Percentiles rank a stretch among this genome's conserved stretches.
Conservation (phyloP, 2,888 invertebrate genomes). For the Stenodera caucasica region DNA sequence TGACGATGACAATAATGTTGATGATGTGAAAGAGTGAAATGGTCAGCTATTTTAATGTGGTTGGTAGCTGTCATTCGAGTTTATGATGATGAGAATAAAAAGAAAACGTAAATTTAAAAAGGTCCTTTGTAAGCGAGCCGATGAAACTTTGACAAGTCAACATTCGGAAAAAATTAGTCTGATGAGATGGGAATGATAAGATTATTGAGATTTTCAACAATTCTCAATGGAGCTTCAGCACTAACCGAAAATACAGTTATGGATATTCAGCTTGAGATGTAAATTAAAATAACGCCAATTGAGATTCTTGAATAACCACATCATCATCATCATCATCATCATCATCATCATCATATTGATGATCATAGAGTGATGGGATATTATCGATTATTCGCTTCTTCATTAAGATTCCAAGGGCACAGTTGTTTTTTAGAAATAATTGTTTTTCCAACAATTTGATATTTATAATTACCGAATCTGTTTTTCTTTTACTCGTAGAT, state of each 20-base stretch:
- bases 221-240: neutral
- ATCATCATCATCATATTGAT: neutral
- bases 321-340: neutral
- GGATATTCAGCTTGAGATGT: too few species aligned
- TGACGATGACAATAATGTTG: neutral
- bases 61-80: neutral
- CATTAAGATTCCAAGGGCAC: too few species aligned
- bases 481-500: too few species aligned
- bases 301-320: too few species aligned
- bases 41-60: neutral
- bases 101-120: neutral
- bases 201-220: slow-evolving; percentile 1
- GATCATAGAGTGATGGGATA: too few species aligned
- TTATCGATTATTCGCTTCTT: too few species aligned
- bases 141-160: neutral
- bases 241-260: too few species aligned
- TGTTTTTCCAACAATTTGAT: too few species aligned
- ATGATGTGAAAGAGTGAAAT: neutral
- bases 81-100: neutral
- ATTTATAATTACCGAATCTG: too few species aligned
- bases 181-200: neutral
- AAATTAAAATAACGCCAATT: too few species aligned
- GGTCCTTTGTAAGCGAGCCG: neutral
- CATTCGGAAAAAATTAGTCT: neutral
- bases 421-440: too few species aligned